phyloP scores from a whole-genome alignment of 2,797 vertebrate genomes.

The Erethizon dorsatum region DNA sequence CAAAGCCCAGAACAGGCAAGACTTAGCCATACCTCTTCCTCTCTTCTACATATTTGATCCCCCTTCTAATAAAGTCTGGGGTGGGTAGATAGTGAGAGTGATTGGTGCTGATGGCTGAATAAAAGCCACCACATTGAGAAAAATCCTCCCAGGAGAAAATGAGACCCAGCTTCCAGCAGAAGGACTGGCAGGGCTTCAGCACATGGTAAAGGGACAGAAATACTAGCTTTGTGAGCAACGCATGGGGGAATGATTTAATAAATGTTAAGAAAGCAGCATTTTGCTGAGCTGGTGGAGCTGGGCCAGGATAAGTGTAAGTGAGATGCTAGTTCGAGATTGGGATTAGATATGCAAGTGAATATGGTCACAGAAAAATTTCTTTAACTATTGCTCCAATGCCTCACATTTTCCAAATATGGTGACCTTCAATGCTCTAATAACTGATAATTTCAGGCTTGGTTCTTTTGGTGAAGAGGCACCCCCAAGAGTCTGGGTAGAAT shows the following conservation, averaged over 20 bases:
- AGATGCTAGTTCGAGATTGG: neutral
- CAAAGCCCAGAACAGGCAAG: neutral
- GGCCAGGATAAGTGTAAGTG: neutral
- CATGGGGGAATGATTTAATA: neutral
- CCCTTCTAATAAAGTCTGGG: neutral
- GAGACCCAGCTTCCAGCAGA: neutral
- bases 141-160: neutral
- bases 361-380: neutral
- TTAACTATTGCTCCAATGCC: neutral
- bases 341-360: neutral
- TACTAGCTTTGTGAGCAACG: neutral
- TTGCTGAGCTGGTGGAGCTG: neutral
- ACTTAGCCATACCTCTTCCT: neutral
- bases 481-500: neutral
- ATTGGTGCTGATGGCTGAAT: neutral
- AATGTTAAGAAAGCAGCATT: neutral
- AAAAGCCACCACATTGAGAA: neutral
- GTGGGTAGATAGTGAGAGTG: accelerated
- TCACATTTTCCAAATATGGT: neutral
- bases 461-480: constrained; percentile 21
- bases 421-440: neutral
- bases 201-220: neutral
- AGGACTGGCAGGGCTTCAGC: neutral
- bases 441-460: neutral
- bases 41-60: neutral